A percentile compares a stretch with the other conserved stretches of the same genome.
These are phyloP conservation scores for Solenopsis fugax DNA, from an alignment of 1,140 invertebrate species.

Conservation along the genomic window DNA sequence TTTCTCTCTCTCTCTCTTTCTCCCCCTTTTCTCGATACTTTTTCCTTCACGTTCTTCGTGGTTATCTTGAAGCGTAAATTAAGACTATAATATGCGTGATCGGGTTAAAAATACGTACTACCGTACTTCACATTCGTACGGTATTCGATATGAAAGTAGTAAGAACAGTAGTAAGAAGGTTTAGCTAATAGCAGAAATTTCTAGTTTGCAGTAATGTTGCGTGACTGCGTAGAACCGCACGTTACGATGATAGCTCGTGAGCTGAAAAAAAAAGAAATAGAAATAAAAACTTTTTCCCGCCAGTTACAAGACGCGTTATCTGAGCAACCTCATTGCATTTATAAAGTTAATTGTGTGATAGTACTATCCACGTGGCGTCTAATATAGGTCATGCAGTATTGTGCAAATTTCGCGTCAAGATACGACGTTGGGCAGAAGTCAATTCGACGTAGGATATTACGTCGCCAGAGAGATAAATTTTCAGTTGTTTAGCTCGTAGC, in stretches of 20 bases:
- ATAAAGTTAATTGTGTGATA: slow-evolving; percentile 34
- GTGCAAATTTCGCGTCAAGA: background rate
- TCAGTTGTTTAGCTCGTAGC: background rate
- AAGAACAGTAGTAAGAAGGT: background rate
- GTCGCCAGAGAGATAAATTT: background rate
- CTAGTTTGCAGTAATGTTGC: slow-evolving; percentile 8
- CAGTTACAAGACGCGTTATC: slow-evolving; percentile 4
- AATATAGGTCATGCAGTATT: background rate
- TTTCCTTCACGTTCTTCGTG: background rate
- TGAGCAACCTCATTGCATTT: slow-evolving; percentile 43
- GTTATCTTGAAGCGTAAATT: slow-evolving; percentile 12
- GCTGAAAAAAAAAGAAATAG: background rate
- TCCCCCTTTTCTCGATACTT: background rate
- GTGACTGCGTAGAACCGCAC: background rate
- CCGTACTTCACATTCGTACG: background rate
- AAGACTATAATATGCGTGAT: background rate
- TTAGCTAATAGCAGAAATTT: background rate
- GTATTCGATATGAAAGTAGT: background rate
- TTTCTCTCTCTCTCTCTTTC: background rate
- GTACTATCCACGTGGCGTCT: background rate
- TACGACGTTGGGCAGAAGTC: background rate
- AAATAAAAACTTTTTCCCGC: slow-evolving; percentile 9
- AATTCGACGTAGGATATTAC: background rate
- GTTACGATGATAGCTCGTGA: background rate
- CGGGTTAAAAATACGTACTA: background rate